Evolutionary conservation across 2,113 vertebrate genomes (phyloP).

Genomic region (Takifugu flavidus): DNA sequence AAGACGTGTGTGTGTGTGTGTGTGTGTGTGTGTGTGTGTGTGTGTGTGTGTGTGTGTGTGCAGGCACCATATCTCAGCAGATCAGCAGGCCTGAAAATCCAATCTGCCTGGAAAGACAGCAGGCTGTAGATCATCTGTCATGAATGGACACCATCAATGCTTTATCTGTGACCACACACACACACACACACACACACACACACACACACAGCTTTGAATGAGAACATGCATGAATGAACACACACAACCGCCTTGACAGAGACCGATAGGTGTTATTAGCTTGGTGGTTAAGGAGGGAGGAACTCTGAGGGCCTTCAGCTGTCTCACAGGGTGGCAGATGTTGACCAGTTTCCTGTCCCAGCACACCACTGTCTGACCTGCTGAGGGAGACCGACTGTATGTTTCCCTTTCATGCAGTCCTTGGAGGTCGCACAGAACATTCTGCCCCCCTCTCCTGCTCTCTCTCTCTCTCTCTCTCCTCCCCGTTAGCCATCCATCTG

Average conservation of each 20-base stretch:
- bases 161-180: conserved; percentile 68
- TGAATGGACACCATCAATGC: conserved; percentile 71
- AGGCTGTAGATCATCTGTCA: conserved; percentile 80
- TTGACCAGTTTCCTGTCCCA: conserved; percentile 11
- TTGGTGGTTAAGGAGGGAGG: conserved; percentile 35
- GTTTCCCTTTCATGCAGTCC: neutral
- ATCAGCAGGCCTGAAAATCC: conserved; percentile 80
- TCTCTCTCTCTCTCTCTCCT: too few relatives aligned
- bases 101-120: conserved; percentile 78
- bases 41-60: conserved; percentile 32
- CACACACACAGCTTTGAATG: conserved; percentile 4
- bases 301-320: conserved; percentile 37
- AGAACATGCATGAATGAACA: conserved; percentile 59
- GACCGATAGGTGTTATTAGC: conserved; percentile 72
- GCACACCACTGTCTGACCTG: neutral
- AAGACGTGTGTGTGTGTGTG: neutral
- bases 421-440: too few relatives aligned
- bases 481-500: too few relatives aligned
- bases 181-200: conserved; percentile 26
- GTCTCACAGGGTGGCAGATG: conserved; percentile 29
- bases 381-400: too few relatives aligned
- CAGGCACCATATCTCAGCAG: conserved; percentile 74
- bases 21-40: conserved; percentile 7
- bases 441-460: too few relatives aligned
- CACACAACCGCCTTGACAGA: conserved; percentile 53